phyloP scores from a whole-genome alignment of 2,797 vertebrate species.

The Picus viridis region DNA sequence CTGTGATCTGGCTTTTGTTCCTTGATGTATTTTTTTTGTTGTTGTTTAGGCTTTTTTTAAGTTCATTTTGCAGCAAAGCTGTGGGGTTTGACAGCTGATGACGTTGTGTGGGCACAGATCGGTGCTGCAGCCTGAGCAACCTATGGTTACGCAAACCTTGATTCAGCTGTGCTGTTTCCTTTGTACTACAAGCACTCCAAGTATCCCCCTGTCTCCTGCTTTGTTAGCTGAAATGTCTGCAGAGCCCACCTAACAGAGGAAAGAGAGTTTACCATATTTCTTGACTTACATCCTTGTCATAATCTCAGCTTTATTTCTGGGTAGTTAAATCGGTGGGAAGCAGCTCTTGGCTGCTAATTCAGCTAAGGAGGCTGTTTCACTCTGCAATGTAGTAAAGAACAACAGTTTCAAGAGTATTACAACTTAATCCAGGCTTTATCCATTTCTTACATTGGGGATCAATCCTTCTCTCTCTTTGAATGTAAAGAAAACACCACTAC shows the following conservation, averaged over 20 bases:
- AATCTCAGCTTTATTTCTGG: neutral
- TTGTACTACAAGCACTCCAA: neutral
- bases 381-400: neutral
- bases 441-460: neutral
- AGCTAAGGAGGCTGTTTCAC: neutral
- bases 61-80: neutral
- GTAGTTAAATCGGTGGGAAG: neutral
- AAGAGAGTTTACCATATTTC: neutral
- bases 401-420: neutral
- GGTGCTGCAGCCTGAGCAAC: constrained; percentile 27
- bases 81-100: constrained; percentile 61
- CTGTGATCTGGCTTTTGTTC: constrained; percentile 38
- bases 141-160: neutral
- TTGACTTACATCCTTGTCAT: neutral
- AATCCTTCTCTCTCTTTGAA: neutral
- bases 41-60: neutral
- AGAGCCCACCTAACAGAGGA: neutral
- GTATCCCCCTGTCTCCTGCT: neutral
- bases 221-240: neutral
- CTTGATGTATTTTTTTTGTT: neutral
- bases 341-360: constrained; percentile 18
- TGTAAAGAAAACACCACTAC: neutral
- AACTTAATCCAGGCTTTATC: neutral
- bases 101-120: constrained; percentile 50
- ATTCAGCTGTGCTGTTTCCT: neutral